These are phyloP conservation scores for Mirounga angustirostris DNA, from an alignment of 2,113 vertebrate genomes.

Conservation along the genomic window DNA sequence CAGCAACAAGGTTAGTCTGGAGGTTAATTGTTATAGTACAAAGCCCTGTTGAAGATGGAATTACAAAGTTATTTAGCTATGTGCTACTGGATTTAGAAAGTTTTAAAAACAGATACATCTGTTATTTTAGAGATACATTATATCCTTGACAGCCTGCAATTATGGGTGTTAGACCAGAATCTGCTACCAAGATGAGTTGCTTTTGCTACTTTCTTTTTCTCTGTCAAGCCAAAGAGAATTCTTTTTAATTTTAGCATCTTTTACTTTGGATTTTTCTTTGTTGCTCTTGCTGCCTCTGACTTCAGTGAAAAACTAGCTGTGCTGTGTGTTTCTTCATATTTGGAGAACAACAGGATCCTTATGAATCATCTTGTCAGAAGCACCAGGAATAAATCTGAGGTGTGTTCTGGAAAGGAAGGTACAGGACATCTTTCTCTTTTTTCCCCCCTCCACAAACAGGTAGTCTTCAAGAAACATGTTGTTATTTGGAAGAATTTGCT, in stretches of 20 bases:
- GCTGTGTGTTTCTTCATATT: constrained; percentile 51
- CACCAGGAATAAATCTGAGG: constrained; percentile 55
- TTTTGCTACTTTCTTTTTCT: constrained; percentile 44
- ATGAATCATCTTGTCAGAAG: constrained; percentile 69
- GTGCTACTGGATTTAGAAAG: constrained; percentile 72
- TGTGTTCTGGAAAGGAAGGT: constrained; percentile 24
- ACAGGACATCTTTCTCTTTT: background rate
- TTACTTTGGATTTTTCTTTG: constrained; percentile 37
- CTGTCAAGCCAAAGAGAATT: constrained; percentile 2
- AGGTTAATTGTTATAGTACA: constrained; percentile 76
- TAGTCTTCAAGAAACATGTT: background rate
- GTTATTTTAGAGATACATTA: constrained; percentile 77
- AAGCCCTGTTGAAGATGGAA: constrained; percentile 74
- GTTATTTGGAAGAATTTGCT: fast-evolving
- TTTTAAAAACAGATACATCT: constrained; percentile 73
- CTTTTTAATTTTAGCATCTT: constrained; percentile 46
- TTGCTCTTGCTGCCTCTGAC: constrained; percentile 42
- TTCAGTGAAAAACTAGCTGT: background rate
- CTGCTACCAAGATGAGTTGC: constrained; percentile 14
- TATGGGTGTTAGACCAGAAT: constrained; percentile 73
- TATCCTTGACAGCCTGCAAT: constrained; percentile 78
- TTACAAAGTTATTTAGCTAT: constrained; percentile 72
- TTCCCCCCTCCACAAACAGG: background rate
- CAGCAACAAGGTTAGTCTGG: constrained; percentile 73
- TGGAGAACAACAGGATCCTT: constrained; percentile 43